Evolutionary conservation across 2,797 vertebrate genomes (phyloP).

Genomic region (Australoheros facetus): DNA sequence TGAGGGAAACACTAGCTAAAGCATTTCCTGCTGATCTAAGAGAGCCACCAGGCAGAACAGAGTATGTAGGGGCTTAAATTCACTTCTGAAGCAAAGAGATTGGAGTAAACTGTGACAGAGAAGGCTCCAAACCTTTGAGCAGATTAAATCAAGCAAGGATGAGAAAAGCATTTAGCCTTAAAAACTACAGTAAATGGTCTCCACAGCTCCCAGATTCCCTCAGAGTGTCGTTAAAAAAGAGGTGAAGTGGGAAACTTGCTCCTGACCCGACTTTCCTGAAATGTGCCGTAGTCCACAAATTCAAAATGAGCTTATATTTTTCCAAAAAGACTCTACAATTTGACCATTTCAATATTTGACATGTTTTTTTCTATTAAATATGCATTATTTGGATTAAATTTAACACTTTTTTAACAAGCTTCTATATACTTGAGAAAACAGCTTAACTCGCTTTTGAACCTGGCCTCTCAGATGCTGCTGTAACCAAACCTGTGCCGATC

Average conservation of each 20-base stretch:
- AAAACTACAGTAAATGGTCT: not conserved
- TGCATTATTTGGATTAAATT: not conserved
- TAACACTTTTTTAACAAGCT: not conserved
- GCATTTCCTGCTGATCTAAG: not conserved
- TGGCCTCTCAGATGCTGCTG: conserved; percentile 61
- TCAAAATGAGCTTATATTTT: not conserved
- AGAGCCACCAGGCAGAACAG: not conserved
- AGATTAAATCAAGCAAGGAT: not conserved
- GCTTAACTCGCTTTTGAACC: not conserved
- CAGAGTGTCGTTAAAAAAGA: not conserved
- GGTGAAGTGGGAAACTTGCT: rapidly evolving
- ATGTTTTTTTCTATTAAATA: not conserved
- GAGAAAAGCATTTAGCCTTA: not conserved
- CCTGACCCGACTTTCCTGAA: not conserved
- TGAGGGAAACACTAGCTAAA: not conserved
- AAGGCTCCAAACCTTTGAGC: not conserved
- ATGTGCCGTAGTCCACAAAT: not conserved
- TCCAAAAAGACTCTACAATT: not conserved
- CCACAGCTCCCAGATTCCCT: not conserved
- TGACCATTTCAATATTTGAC: not conserved
- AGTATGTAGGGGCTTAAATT: not conserved
- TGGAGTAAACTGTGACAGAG: not conserved
- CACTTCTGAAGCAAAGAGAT: not conserved
- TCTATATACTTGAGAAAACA: not conserved
- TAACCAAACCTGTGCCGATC: conserved; percentile 49